Conservation (phyloP, 2,888 invertebrate genomes). For the Desoria tigrina region DNA sequence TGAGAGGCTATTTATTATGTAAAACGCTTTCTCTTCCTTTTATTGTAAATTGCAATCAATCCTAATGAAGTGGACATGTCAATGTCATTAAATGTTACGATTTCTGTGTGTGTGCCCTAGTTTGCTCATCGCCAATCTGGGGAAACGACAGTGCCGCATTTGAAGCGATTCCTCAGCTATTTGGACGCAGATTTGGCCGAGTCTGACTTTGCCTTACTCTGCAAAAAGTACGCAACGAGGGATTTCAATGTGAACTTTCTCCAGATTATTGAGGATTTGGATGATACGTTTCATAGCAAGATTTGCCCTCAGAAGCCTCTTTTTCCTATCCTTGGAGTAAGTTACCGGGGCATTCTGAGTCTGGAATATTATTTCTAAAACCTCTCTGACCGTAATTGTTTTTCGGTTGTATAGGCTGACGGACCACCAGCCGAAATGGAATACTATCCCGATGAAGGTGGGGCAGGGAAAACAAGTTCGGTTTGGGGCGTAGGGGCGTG, state of each 20-base stretch:
- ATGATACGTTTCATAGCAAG: slow-evolving; percentile 63
- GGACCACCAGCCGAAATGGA: slow-evolving; percentile 44
- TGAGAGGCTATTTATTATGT: neutral
- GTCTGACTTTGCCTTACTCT: slow-evolving; percentile 71
- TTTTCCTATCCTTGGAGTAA: slow-evolving; percentile 60
- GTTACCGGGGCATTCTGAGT: too few species aligned
- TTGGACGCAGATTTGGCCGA: slow-evolving; percentile 69
- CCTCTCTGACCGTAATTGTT: neutral
- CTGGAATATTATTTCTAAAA: slow-evolving; percentile 3
- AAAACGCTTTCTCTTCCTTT: neutral
- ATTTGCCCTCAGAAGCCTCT: slow-evolving; percentile 47
- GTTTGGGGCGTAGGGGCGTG: slow-evolving; percentile 46
- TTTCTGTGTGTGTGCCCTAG: slow-evolving; percentile 19
- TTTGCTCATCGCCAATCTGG: slow-evolving; percentile 58
- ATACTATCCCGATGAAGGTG: slow-evolving; percentile 30
- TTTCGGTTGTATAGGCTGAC: slow-evolving; percentile 36
- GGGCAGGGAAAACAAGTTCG: slow-evolving; percentile 45
- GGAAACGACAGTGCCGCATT: slow-evolving; percentile 74
- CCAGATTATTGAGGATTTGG: slow-evolving; percentile 70
- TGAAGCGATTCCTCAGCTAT: slow-evolving; percentile 72
- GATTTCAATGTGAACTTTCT: slow-evolving; percentile 76
- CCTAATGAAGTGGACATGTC: too few species aligned
- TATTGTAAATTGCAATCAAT: too few species aligned
- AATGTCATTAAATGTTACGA: neutral
- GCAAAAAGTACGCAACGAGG: slow-evolving; percentile 72